Base-by-base conservation (phyloP, 2,113 vertebrate species). In the Hepsetus odoe region DNA sequence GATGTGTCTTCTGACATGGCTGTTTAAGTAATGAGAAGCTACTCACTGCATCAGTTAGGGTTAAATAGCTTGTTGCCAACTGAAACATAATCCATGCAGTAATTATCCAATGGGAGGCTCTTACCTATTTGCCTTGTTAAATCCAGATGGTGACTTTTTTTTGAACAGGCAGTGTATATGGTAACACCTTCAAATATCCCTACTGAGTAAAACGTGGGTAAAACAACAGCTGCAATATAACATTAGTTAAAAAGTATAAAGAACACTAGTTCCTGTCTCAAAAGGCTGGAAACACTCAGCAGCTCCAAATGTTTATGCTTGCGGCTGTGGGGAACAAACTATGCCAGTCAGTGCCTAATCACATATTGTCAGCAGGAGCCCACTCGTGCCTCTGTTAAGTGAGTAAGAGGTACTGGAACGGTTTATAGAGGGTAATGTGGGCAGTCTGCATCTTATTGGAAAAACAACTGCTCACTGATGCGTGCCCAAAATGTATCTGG, bases 381-480 rank as follows among this genome's bases (percentile, higher is more conserved):
- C 30, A 44, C 44, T 16, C 20, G 1, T 38, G 55, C 22, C n/a
- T 18, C 33, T 32, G 40, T 67, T n/a, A 65, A 38, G 46, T 38
- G 16, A 46, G 46, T 49, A 32, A 35, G 49, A 35, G 46, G n/a
- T 9, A 53, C 16, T 66, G 44, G 30, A 22, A 12, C 5, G 28
- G 9, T 71, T 44, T 35, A 22, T 46, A 28, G 11, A 51, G 11
- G 72, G 14, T 30, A 46, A 46, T 72, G 44, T 24, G 62, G 22
- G 58, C 1, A 14, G 55, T 13, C 33, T 71, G 83, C 59, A 55
- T 40, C 77, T 80, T 74, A 53, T 66, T 81, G 66, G 42, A 78
- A 85, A 81, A 83, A 58, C 81, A 38, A 58, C 26, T 62, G 81
- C 42, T 85, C 46, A 78, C 65, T 61, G 38, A 72, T 71, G 71